Base-by-base conservation (phyloP, 2,888 invertebrate species). In the Machimus rusticus region DNA sequence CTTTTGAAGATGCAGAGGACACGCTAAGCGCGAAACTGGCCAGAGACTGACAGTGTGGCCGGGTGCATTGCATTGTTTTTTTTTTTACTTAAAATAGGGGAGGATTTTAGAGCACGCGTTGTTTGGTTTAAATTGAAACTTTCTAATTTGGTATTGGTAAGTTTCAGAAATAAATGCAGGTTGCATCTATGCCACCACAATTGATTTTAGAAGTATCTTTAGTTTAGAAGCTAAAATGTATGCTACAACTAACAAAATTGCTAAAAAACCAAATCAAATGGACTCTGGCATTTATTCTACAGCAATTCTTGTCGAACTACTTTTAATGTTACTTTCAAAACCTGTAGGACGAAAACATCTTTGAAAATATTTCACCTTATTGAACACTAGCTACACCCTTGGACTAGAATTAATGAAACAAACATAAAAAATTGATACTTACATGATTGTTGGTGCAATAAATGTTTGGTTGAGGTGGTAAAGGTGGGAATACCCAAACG, bases 401-500 rank as follows among this genome's bases (percentile, higher is more conserved):
- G 2, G 66, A 12, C 19, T 19, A 23, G 0, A 66, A 66, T 66
- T 66, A 28, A 66, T 46, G 16, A 4, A 16, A 46, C 43, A 46
- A 46, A 46, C 16, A 46, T 46, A 14, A 46, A 46, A 8, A 66
- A 14, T 19, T 66, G 66, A 8, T 91, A 94, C 95, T 93, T 93
- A 97, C 97, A 96, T 96, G 96, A 94, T 96, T 96, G 93, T 95
- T 96, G 89, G 91, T 90, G 92, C 93, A 94, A 74, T 95, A 92
- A 89, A 92, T 91, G 94, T 95, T 96, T 93, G 96, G 96, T 92
- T 95, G 95, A 91, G 95, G 95, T 92, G 95, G 95, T 93, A 96
- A 96, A 91, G 96, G 96, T 92, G 96, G 96, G 93, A 96, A 96
- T 93, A 96, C 96, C 97, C 97, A 97, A 92, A 96, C 94, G 88